A percentile compares a stretch with the other conserved stretches of the same genome.
Evolutionary conservation across 2,888 invertebrate species (phyloP).

Genomic region (Mesorhabditis sp.): DNA sequence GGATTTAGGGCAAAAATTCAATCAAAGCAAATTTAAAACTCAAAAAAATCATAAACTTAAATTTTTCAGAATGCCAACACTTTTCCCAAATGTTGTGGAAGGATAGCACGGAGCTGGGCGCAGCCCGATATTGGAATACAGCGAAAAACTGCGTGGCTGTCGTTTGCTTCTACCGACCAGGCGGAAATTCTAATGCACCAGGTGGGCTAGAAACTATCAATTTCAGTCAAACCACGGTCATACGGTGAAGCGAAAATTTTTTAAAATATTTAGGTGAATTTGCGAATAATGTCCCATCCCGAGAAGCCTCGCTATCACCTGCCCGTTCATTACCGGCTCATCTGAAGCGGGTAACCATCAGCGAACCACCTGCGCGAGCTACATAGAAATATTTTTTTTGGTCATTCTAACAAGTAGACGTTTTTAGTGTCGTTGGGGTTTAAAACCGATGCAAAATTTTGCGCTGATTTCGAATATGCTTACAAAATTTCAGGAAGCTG

Average conservation of each 20-base stretch:
- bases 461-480: too few relatives aligned
- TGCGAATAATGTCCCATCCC: conserved; percentile 46
- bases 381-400: too few relatives aligned
- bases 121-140: conserved; percentile 51
- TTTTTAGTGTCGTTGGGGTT: too few relatives aligned
- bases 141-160: conserved; percentile 53
- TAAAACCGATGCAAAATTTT: too few relatives aligned
- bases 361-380: conserved; percentile 10
- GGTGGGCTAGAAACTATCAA: conserved; percentile 19
- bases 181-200: conserved; percentile 55
- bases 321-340: conserved; percentile 41
- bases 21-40: neutral
- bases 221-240: neutral
- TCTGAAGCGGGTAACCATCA: conserved; percentile 46
- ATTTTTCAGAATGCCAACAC: conserved; percentile 50
- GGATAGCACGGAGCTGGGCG: conserved; percentile 38
- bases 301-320: conserved; percentile 42
- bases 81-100: conserved; percentile 58
- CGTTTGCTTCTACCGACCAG: conserved; percentile 56
- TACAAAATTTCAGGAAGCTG: too few relatives aligned
- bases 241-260: neutral
- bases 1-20: conserved; percentile 2
- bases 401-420: too few relatives aligned
- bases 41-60: neutral
- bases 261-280: conserved; percentile 40